Evolutionary conservation across 2,797 vertebrate genomes (phyloP), one percentile per base, ranked within the genome.

Genomic region (Peromyscus aztecus): DNA sequence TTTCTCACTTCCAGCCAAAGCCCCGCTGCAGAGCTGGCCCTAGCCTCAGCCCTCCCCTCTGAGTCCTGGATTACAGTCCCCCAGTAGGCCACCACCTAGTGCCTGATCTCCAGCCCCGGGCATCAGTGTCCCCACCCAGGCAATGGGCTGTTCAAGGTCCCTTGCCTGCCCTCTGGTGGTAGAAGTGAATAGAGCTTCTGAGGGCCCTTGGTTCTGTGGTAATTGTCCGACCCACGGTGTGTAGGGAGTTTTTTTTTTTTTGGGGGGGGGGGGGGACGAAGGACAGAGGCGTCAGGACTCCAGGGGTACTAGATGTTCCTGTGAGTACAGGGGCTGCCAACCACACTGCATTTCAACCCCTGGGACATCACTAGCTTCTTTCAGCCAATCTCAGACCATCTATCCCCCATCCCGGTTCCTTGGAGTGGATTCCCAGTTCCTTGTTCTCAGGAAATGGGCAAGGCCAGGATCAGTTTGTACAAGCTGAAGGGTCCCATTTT

Each of bases 141-240:
- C 73, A 4, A 0, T 34, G 49, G 69, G 40, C 23, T n/a, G 0
- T 46, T 49, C 85, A 40, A 37, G 2, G 49, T 67, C 34, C 71
- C 80, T 87, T 49, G 65, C 23, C 95, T 75, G 81, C 88, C 88
- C 77, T 81, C 88, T 92, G 40, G 76, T 76, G 67, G 29, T 34
- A 5, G 46, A 55, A 83, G 55, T 23, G 59, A 87, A 69, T 21
- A 63, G n/a, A 40, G 1, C 4, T 76, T 59, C 78, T 85, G 1
- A 0, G 23, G 14, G 55, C 55, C 4, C 4, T 21, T 27, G 23
- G 1, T 59, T 78, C 83, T 69, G 0, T n/a, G 29, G 52, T 73
- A 40, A 11, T 17, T 43, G 37, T 65, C 40, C 73, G 34, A 16
- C 16, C 16, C 57, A 17, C 1, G 1, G 17, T 37, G 8, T 31